A percentile compares a stretch with the other conserved stretches of the same genome.
Evolutionary conservation across 2,797 vertebrate species (phyloP).

Genomic region (Gobionotothen gibberifrons): DNA sequence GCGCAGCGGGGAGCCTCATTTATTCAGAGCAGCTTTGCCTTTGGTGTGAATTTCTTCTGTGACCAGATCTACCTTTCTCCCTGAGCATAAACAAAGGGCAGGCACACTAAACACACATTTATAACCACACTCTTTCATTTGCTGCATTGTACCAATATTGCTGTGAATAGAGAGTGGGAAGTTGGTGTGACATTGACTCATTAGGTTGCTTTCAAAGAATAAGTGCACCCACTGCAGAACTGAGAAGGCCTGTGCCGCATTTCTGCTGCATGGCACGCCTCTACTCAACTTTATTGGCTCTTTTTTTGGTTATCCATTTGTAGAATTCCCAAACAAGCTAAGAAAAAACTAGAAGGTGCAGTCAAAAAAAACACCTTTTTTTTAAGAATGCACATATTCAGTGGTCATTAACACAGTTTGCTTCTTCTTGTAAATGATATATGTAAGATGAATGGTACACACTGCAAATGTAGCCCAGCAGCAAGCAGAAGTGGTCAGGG

Average conservation of each 20-base stretch:
- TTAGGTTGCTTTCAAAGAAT: not conserved
- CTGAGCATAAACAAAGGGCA: not conserved
- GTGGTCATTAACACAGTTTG: no score
- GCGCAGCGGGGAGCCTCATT: not conserved
- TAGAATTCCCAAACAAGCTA: no score
- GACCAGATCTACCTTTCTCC: slow-evolving; percentile 18
- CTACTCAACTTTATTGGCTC: no score
- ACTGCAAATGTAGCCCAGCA: no score
- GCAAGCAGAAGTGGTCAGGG: not conserved
- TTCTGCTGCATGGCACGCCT: no score
- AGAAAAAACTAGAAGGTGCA: no score
- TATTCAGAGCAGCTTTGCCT: slow-evolving; percentile 32
- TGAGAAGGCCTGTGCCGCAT: no score
- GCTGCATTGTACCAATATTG: not conserved
- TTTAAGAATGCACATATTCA: no score
- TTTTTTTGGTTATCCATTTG: no score
- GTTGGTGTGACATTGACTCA: not conserved
- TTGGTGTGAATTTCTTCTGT: slow-evolving; percentile 41
- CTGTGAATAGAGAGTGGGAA: not conserved
- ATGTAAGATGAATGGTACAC: no score
- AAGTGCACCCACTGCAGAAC: not conserved
- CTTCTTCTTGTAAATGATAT: no score
- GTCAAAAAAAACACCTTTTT: no score
- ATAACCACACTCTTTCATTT: not conserved
- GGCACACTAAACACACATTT: not conserved